phyloP scores from a whole-genome alignment of 2,797 vertebrate genomes.

The Centropyge bicolor region DNA sequence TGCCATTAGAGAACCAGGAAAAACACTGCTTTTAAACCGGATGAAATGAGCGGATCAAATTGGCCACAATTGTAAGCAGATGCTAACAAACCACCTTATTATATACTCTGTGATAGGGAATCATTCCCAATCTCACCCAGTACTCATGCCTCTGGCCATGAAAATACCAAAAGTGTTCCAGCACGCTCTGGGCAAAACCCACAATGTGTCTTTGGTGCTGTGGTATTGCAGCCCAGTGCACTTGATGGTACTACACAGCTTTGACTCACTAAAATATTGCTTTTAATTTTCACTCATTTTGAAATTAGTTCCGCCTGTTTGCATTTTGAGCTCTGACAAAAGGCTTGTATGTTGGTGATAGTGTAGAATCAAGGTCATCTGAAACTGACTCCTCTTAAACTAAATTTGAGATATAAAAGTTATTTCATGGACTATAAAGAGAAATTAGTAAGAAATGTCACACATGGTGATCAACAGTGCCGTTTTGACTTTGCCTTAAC shows the following conservation, averaged over 20 bases:
- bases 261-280: background rate
- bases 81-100: slow-evolving; percentile 8
- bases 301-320: background rate
- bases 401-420: background rate
- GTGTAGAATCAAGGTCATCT: background rate
- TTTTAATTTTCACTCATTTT: background rate
- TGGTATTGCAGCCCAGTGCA: too few relatives aligned
- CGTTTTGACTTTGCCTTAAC: slow-evolving; percentile 1
- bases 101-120: slow-evolving; percentile 8
- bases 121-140: slow-evolving; percentile 7
- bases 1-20: background rate
- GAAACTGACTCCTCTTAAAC: background rate
- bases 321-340: background rate
- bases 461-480: background rate
- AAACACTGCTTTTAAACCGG: slow-evolving; percentile 14
- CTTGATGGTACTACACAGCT: background rate
- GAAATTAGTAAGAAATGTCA: background rate
- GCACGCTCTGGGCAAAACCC: background rate
- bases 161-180: background rate
- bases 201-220: too few relatives aligned
- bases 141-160: slow-evolving; percentile 6
- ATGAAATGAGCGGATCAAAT: slow-evolving; percentile 22
- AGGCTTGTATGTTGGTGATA: background rate
- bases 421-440: background rate
- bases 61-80: slow-evolving; percentile 29